Percentiles rank a stretch among this genome's conserved stretches.
Evolutionary conservation across 1,140 invertebrate species (phyloP).

Genomic region (Saccostrea echinata): DNA sequence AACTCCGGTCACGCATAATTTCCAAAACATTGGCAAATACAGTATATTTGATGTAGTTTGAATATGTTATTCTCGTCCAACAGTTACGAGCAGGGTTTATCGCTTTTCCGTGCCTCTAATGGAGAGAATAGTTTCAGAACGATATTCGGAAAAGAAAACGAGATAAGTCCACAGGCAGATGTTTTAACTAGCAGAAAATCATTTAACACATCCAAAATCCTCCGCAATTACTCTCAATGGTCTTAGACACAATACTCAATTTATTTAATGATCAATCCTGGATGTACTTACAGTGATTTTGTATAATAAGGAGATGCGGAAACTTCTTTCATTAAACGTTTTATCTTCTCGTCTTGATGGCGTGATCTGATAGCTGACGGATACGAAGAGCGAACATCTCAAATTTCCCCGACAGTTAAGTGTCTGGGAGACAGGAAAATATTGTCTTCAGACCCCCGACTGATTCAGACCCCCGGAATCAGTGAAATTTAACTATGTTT

Average conservation of each 20-base stretch:
- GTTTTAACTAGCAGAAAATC: constrained; percentile 38
- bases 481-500: too few relatives aligned
- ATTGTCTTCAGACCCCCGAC: too few relatives aligned
- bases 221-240: constrained; percentile 36
- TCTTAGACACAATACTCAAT: constrained; percentile 33
- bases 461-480: too few relatives aligned
- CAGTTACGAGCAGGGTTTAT: not conserved
- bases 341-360: constrained; percentile 27
- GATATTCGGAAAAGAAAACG: not conserved
- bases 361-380: constrained; percentile 1
- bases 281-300: constrained; percentile 18
- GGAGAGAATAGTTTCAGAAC: constrained; percentile 8
- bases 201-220: constrained; percentile 33
- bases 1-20: constrained; percentile 40
- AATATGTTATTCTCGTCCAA: too few relatives aligned
- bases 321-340: constrained; percentile 34
- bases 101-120: not conserved
- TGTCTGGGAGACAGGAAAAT: not conserved
- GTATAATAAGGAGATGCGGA: constrained; percentile 1
- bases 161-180: constrained; percentile 40
- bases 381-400: not conserved
- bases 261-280: constrained; percentile 39
- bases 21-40: constrained; percentile 29
- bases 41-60: not conserved
- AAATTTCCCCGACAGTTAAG: not conserved